Conservation (phyloP, 1,140 invertebrate species). For the Trachymyrmex septentrionalis region DNA sequence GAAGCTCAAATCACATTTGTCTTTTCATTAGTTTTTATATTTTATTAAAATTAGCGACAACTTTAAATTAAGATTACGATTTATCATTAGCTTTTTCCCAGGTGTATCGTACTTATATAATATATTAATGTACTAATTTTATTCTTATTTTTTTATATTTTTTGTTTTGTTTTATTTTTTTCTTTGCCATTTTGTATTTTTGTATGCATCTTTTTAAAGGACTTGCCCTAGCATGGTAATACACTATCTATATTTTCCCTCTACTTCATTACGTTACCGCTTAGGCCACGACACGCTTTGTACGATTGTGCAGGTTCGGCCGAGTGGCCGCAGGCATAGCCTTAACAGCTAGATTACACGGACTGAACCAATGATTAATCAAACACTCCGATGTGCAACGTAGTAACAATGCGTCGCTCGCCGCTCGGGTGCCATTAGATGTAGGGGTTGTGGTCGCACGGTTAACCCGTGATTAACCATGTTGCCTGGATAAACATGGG, state of each 20-base stretch:
- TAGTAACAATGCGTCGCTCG: slow-evolving; percentile 77
- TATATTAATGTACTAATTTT: too few relatives aligned
- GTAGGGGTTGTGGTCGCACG: slow-evolving; percentile 72
- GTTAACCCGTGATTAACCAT: slow-evolving; percentile 79
- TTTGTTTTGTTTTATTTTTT: too few relatives aligned
- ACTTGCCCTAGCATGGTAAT: too few relatives aligned
- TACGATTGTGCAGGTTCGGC: slow-evolving; percentile 6
- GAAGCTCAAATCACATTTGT: not conserved
- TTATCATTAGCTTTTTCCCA: too few relatives aligned
- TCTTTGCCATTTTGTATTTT: too few relatives aligned
- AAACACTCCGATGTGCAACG: slow-evolving; percentile 76
- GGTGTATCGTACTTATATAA: too few relatives aligned
- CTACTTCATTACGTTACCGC: slow-evolving; percentile 4
- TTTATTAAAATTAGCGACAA: too few relatives aligned
- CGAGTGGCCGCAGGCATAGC: slow-evolving; percentile 53
- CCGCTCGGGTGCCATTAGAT: slow-evolving; percentile 76
- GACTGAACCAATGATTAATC: slow-evolving; percentile 80
- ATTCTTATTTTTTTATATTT: too few relatives aligned
- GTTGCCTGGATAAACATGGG: slow-evolving; percentile 73
- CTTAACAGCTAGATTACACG: slow-evolving; percentile 78
- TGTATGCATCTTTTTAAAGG: too few relatives aligned
- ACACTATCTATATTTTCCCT: not conserved
- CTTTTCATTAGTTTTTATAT: not conserved
- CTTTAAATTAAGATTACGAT: too few relatives aligned
- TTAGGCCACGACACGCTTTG: not conserved